Conservation (phyloP, 37 sponge, comb jelly and placozoan genomes). For the Spongilla lacustris region DNA sequence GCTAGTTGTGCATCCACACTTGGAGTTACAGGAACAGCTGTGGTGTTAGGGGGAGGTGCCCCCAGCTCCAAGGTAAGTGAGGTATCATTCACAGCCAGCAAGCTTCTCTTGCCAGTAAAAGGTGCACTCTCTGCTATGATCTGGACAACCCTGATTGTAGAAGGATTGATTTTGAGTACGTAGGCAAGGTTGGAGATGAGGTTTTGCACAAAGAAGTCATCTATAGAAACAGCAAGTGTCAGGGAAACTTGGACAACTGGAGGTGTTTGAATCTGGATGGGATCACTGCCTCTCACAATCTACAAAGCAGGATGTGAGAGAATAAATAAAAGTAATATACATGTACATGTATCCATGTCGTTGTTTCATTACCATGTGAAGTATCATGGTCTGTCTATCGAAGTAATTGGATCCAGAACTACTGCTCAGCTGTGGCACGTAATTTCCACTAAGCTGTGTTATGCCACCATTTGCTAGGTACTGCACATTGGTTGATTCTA, state of each 20-base stretch:
- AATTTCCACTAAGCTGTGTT: slow-evolving; percentile 17
- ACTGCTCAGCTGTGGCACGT: slow-evolving; percentile 6
- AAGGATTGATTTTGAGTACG: slow-evolving; percentile 66
- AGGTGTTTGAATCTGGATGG: slow-evolving; percentile 75
- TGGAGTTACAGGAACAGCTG: background rate
- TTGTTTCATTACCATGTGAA: slow-evolving; percentile 59
- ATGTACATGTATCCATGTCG: background rate
- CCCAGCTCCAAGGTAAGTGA: slow-evolving; percentile 5
- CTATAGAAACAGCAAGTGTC: slow-evolving; percentile 68
- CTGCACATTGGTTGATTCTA: slow-evolving; percentile 48
- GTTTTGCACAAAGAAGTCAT: slow-evolving; percentile 67
- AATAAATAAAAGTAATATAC: background rate
- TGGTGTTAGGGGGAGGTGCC: background rate
- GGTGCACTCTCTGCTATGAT: slow-evolving; percentile 51
- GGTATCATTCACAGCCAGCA: background rate
- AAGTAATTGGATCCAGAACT: slow-evolving; percentile 78
- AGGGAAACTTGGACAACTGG: slow-evolving; percentile 83
- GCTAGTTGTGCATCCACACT: background rate
- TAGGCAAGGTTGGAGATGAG: slow-evolving; percentile 73
- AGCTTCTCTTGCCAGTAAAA: background rate
- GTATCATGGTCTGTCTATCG: slow-evolving; percentile 53
- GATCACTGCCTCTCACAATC: slow-evolving; percentile 73
- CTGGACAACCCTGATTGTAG: slow-evolving; percentile 74
- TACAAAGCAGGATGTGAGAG: background rate
- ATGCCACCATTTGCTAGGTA: slow-evolving; percentile 27